Evolutionary conservation across 2,888 invertebrate species (phyloP).

Genomic region (Callinectes sapidus): DNA sequence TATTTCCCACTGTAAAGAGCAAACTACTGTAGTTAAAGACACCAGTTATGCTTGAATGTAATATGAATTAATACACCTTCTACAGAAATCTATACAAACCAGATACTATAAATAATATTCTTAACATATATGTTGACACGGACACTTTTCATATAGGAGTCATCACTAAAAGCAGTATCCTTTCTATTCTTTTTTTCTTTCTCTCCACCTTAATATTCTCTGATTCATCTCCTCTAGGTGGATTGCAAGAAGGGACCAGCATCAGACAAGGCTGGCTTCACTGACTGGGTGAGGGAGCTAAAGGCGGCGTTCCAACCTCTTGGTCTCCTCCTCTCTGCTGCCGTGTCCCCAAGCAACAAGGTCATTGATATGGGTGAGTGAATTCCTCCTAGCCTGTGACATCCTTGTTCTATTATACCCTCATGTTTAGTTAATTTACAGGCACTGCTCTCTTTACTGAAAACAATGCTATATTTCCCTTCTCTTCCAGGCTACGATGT

Average conservation of each 20-base stretch:
- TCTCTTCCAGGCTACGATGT: constrained; percentile 84
- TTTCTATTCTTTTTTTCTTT: neutral
- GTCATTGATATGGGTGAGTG: constrained; percentile 76
- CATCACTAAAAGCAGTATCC: too few relatives aligned
- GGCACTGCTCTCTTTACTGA: neutral
- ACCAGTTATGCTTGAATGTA: too few relatives aligned
- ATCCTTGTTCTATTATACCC: neutral
- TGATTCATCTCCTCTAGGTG: constrained; percentile 52
- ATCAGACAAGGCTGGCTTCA: constrained; percentile 88
- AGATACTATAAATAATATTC: too few relatives aligned
- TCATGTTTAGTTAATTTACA: neutral
- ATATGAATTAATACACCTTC: too few relatives aligned
- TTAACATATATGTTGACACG: too few relatives aligned
- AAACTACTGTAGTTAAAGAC: too few relatives aligned
- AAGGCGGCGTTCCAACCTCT: constrained; percentile 81
- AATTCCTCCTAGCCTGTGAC: neutral
- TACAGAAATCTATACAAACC: too few relatives aligned
- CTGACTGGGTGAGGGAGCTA: constrained; percentile 85
- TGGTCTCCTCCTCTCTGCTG: constrained; percentile 86
- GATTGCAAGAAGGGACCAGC: constrained; percentile 82
- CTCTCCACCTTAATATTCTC: neutral
- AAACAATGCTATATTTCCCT: neutral
- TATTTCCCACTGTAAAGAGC: too few relatives aligned
- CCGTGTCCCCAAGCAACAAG: constrained; percentile 90
- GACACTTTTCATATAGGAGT: too few relatives aligned